Evolutionary conservation across 2,113 vertebrate species (phyloP).

Genomic region (Leptocoma aspasia): DNA sequence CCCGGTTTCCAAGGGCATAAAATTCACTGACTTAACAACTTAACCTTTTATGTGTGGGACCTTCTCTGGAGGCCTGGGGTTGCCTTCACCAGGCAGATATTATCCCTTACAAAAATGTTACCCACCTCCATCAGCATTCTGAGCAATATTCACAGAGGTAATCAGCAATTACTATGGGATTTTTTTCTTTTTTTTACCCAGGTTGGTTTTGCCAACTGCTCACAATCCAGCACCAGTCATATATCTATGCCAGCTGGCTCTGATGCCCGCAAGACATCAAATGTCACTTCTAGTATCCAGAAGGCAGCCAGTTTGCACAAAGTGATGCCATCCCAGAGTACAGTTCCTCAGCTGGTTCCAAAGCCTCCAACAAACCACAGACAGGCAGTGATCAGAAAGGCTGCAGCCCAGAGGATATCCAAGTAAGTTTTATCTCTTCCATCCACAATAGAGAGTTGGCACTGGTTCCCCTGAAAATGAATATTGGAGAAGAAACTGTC

Average conservation of each 20-base stretch:
- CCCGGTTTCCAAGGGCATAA: not conserved
- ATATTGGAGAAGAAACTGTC: not conserved
- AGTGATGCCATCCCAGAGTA: conserved; percentile 65
- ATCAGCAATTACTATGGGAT: not conserved
- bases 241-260: conserved; percentile 56
- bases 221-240: conserved; percentile 55
- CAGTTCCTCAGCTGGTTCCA: conserved; percentile 72
- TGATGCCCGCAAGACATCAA: conserved; percentile 61
- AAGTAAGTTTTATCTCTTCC: conserved; percentile 81
- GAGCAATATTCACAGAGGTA: not conserved
- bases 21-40: not conserved
- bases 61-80: not conserved
- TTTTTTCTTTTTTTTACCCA: conserved; percentile 19
- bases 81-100: not conserved
- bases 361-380: conserved; percentile 81
- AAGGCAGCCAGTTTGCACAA: conserved; percentile 63
- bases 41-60: not conserved
- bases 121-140: not conserved
- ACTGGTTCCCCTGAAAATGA: not conserved
- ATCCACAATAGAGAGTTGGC: not conserved
- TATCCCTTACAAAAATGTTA: not conserved
- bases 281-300: conserved; percentile 64
- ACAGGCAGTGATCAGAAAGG: conserved; percentile 76
- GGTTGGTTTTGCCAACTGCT: conserved; percentile 77
- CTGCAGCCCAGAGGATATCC: conserved; percentile 75